These are phyloP conservation scores for Rapana venosa DNA, from an alignment of 2,888 invertebrate genomes.

Conservation along the genomic window DNA sequence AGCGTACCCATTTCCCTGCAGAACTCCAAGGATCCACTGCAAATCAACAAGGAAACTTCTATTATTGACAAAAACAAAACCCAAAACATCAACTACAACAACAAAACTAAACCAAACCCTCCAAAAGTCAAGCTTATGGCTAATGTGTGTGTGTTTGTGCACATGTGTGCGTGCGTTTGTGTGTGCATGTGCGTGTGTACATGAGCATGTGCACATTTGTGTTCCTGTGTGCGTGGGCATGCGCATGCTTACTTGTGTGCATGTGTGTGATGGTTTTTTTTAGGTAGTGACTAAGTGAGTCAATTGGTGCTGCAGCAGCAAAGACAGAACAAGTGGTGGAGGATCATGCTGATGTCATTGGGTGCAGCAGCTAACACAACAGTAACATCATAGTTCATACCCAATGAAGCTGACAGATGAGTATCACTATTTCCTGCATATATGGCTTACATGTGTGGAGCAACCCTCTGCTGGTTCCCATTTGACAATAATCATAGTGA, in stretches of 20 bases:
- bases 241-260: too few species aligned
- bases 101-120: background rate
- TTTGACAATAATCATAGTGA: too few species aligned
- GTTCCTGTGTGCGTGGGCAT: background rate
- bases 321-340: background rate
- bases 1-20: slow-evolving; percentile 50
- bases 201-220: background rate
- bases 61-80: background rate
- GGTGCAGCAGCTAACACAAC: too few species aligned
- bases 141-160: background rate
- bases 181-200: background rate
- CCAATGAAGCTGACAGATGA: too few species aligned
- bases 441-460: too few species aligned
- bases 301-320: too few species aligned
- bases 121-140: background rate
- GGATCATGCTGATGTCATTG: background rate
- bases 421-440: too few species aligned
- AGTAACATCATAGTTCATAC: too few species aligned
- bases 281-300: too few species aligned
- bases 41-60: background rate
- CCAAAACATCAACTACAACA: background rate
- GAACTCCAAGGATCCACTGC: slow-evolving; percentile 42
- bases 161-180: background rate
- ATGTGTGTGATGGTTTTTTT: too few species aligned
- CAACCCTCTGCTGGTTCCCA: too few species aligned